Evolutionary conservation across 2,113 vertebrate genomes (phyloP), one percentile per base, ranked within the genome.

Genomic region (Zapornia atra): DNA sequence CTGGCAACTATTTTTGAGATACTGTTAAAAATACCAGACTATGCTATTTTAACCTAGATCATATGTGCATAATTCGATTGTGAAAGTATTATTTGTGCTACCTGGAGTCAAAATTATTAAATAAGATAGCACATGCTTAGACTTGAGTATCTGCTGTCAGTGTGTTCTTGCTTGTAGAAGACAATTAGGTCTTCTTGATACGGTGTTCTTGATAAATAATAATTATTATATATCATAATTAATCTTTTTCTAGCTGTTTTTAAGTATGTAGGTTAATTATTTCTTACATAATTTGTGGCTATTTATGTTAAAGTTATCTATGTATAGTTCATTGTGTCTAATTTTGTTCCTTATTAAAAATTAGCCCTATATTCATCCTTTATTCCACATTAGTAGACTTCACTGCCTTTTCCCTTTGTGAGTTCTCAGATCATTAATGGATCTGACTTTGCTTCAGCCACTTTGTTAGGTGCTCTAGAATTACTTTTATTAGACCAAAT

Each of bases 401-500:
- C 4, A 0, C 11, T 53, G 9, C 4, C 3, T 83, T 94, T 78
- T 66, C 22, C 7, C 5, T 59, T 73, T 11, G 1, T 42, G 5
- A 11, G 16, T 86, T 77, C 12, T 78, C 36, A 66, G 4, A 78
- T 40, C 2, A 29, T 38, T 48, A 63, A 65, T 0, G 3, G 9
- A 36, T 83, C 46, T 26, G 5, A 65, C 33, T 46, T 26, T 64
- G 2, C 25, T 76, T 63, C 54, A 70, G 11, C 6, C 29, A 11
- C 65, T 86, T 76, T 10, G 72, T 91, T 44, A 57, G 34, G 18
- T 53, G 12, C 19, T 88, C 34, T 61, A 36, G 21, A 65, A 81
- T 69, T 42, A 56, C 36, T 80, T 86, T 82, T 33, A 80, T 53
- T 46, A 50, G 14, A 42, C 11, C 9, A 0, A 38, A 48, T 72